Conservation (phyloP, 2,888 invertebrate species). For the Eledona agricola region DNA sequence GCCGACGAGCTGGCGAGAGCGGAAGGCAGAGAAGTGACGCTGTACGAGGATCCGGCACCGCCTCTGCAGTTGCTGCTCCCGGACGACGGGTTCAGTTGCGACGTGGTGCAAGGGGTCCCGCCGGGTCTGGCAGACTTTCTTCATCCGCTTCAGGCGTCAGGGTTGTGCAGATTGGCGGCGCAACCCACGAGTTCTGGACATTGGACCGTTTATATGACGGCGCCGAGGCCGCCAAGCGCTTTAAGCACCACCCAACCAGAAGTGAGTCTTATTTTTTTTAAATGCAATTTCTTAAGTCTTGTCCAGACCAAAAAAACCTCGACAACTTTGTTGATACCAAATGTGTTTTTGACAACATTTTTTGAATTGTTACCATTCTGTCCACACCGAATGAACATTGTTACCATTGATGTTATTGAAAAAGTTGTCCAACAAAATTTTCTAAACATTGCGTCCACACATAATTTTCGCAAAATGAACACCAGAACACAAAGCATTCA, state of each 20-base stretch:
- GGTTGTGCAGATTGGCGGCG: constrained; percentile 88
- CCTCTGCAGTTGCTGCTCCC: constrained; percentile 89
- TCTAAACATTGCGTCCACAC: no score
- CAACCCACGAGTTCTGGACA: constrained; percentile 91
- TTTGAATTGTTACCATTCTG: no score
- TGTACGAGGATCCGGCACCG: constrained; percentile 93
- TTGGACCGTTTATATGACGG: constrained; percentile 94
- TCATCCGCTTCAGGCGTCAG: constrained; percentile 82
- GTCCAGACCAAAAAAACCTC: no score
- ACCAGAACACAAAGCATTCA: no score
- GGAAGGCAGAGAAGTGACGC: constrained; percentile 85
- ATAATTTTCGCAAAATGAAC: no score
- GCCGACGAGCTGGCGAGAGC: constrained; percentile 92
- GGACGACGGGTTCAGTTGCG: constrained; percentile 96
- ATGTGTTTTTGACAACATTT: no score
- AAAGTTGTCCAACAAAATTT: no score
- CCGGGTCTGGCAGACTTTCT: constrained; percentile 91
- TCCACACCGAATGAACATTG: no score
- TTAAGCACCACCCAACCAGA: constrained; percentile 61
- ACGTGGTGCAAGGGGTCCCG: constrained; percentile 89
- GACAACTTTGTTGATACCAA: no score
- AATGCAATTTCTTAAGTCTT: no score
- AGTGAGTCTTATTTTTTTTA: constrained; percentile 45
- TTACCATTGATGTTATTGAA: no score
- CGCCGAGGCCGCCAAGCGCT: constrained; percentile 59